Conservation (phyloP, 92 coral and sea anemone genomes). For the Galaxea fascicularis region DNA sequence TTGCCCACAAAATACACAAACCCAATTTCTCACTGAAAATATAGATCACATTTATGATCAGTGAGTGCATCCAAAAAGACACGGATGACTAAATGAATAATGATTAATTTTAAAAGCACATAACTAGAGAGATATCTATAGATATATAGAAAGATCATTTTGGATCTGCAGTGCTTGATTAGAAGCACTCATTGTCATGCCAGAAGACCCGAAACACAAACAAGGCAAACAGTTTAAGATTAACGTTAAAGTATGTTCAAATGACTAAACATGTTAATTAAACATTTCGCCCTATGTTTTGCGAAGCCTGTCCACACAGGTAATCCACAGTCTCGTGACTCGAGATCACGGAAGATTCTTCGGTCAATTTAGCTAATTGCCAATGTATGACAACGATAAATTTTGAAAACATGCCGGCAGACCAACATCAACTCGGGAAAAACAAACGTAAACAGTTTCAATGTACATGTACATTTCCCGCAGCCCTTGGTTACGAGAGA, state of each 20-base stretch:
- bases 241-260: slow-evolving; percentile 37
- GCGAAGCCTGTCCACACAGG: slow-evolving; percentile 12
- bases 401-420: background rate
- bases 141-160: background rate
- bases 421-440: background rate
- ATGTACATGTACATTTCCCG: background rate
- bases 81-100: background rate
- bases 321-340: slow-evolving; percentile 15
- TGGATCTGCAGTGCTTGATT: background rate
- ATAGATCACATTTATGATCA: background rate
- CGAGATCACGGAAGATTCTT: slow-evolving; percentile 18
- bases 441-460: background rate
- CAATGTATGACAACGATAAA: background rate
- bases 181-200: background rate
- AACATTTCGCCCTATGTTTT: slow-evolving; percentile 27
- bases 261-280: slow-evolving; percentile 50
- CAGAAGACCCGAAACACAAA: background rate
- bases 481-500: slow-evolving; percentile 42
- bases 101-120: background rate
- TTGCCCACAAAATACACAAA: no score
- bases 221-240: slow-evolving; percentile 25
- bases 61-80: no score
- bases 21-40: no score
- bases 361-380: slow-evolving; percentile 3
- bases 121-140: background rate